Base-by-base conservation (phyloP, 1,140 invertebrate genomes). In the Ceratina australensis region DNA sequence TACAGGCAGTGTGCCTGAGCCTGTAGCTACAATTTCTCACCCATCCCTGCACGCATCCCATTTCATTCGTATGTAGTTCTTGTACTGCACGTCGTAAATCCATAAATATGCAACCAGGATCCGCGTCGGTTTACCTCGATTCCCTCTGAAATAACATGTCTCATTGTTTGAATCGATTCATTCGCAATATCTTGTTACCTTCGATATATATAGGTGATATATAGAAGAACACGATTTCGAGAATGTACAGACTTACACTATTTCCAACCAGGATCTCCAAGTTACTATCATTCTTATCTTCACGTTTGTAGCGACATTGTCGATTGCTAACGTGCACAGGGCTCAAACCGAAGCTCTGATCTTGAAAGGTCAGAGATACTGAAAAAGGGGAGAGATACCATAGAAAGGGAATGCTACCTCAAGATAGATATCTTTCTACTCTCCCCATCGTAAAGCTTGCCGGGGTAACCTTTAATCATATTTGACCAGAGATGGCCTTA, bases 391-490 rank as follows among this genome's bases (percentile, higher is more conserved):
- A 54, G 20, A 82, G 59, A 65, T 33, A 76, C 47, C 56, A 64
- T 22, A 33, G 28, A 64, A 47, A 63, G 33, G 60, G n/a, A 64
- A 71, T 33, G 13, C 59, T 20, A 60, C 49, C 65, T 57, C 28
- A 69, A 74, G 76, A 74, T 79, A 50, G 65, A 64, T 75, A 82
- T 83, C 82, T 74, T 49, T 75, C n/a, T 82, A 52, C 64, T 33
- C 69, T 78, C 56, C 54, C 50, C 47, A 26, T 20, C 57, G 61
- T n/a, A 67, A 76, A 49, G 69, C 56, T 49, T 15, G 50, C 50
- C 60, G 42, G 66, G 59, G 57, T 79, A 54, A 67, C 78, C 81
- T 83, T 79, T 83, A 82, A 83, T 83, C 76, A 79, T 83, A 73
- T 83, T 83, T 82, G 61, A 54, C 59, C 76, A 57, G 59, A 57